phyloP scores from a whole-genome alignment of 2,797 vertebrate species.

The Galagoides demidoff region DNA sequence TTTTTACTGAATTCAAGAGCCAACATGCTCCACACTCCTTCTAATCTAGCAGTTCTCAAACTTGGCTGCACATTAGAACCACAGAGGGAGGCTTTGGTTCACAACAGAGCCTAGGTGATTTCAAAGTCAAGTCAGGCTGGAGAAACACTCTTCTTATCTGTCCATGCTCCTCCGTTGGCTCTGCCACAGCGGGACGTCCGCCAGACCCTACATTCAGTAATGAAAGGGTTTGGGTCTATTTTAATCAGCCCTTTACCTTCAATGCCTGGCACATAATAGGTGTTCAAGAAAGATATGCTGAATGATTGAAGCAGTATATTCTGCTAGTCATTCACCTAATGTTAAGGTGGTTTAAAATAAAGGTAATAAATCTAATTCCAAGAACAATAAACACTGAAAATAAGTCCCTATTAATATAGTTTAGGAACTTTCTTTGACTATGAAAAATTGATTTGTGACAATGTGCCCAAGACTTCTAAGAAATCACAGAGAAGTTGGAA shows the following conservation, averaged over 20 bases:
- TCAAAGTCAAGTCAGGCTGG: not conserved
- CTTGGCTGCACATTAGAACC: not conserved
- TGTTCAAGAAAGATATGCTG: not conserved
- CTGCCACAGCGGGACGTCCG: not conserved
- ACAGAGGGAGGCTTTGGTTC: not conserved
- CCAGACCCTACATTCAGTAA: not conserved
- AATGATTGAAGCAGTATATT: not conserved
- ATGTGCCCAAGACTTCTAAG: not conserved
- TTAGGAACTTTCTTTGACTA: slow-evolving; percentile 15
- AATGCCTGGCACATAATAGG: not conserved
- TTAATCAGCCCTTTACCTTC: not conserved
- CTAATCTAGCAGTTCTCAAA: not conserved
- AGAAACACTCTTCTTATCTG: not conserved
- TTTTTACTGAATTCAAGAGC: not conserved
- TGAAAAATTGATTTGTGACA: not conserved
- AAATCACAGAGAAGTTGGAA: slow-evolving; percentile 2
- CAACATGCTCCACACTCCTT: not conserved
- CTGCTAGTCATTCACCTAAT: not conserved
- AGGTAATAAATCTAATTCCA: not conserved
- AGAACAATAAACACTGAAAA: not conserved
- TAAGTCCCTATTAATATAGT: not conserved
- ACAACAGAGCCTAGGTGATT: not conserved
- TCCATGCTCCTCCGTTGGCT: not conserved
- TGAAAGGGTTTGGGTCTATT: not conserved
- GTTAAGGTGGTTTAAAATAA: slow-evolving; percentile 11